Base-by-base conservation (phyloP, 1,140 invertebrate species). In the Episyrphus balteatus region DNA sequence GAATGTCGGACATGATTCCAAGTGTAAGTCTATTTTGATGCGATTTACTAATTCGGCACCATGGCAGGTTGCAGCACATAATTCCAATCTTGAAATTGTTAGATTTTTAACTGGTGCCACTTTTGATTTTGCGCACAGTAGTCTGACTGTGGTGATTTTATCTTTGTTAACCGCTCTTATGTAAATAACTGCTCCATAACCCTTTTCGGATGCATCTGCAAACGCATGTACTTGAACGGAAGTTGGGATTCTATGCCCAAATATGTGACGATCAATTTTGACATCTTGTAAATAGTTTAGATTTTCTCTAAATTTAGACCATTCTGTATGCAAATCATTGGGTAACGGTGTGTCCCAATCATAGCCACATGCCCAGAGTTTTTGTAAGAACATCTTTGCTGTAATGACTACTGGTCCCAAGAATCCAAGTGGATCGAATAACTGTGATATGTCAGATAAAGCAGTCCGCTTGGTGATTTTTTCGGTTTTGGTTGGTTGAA, bases 401-500 rank as follows among this genome's bases (percentile, higher is more conserved):
- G 18, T 44, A 12, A 70, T 53, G 5, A 58, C 51, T 14, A 62
- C 40, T 10, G 69, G 69, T 10, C 56, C 48, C n/a, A 66, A 42
- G 48, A 61, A 61, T 21, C 66, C 68, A 15, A 70, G 46, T 46
- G 65, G 66, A 46, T 70, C 67, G 42, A 54, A 71, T 9, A 67
- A 18, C 47, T 52, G 52, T 5, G 66, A 51, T 12, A 66, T 48
- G 13, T 63, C 48, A 8, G 60, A 59, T 5, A 63, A 40, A 10
- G 63, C 44, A 13, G 47, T 49, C 41, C 62, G 26, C 37, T 65
- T 65, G 3, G 60, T 61, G 1, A 54, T 46, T 5, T 39, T 50
- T 32, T 48, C 2, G 18, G 39, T 30, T 9, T 26, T n/a, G n/a
- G 21, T 8, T 26, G 21, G 3, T 26, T 26, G 21, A 26, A 26